Conservation (phyloP, 2,113 vertebrate species). For the Notarius lentiginosus region DNA sequence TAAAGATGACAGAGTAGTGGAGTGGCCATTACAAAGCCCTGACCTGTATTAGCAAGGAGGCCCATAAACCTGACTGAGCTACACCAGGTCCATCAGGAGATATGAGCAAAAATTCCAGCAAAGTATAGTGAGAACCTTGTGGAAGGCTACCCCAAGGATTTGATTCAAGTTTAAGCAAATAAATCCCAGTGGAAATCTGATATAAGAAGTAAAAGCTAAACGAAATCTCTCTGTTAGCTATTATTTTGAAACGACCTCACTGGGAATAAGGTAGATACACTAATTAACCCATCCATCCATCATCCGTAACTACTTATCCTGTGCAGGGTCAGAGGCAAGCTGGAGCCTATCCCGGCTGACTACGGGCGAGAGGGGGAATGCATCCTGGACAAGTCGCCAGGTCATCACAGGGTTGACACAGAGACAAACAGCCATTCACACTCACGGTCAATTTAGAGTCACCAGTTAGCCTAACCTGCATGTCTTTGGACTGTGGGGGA, state of each 20-base stretch:
- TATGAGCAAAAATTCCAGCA: not conserved
- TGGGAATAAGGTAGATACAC: not conserved
- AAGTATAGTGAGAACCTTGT: not conserved
- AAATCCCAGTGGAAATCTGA: not conserved
- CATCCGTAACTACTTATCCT: no score
- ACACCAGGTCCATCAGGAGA: not conserved
- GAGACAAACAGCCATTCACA: no score
- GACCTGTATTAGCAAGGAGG: not conserved
- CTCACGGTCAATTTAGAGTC: no score
- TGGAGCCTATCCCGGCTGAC: no score
- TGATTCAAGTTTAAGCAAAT: not conserved
- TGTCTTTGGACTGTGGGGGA: no score
- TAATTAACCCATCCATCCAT: not conserved
- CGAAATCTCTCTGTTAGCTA: not conserved
- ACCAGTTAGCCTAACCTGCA: no score
- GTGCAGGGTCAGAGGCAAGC: no score
- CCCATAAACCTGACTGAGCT: not conserved
- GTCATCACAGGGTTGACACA: no score
- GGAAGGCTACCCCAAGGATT: not conserved
- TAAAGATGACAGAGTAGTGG: not conserved
- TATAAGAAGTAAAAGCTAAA: not conserved
- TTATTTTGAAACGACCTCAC: no score
- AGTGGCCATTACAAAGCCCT: not conserved
- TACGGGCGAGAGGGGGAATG: no score
- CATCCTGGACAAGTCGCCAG: no score